Percentiles rank a stretch among this genome's conserved stretches.
These are phyloP conservation scores for Drosophila tripunctata DNA, from an alignment of 2,888 invertebrate species.

Conservation along the genomic window DNA sequence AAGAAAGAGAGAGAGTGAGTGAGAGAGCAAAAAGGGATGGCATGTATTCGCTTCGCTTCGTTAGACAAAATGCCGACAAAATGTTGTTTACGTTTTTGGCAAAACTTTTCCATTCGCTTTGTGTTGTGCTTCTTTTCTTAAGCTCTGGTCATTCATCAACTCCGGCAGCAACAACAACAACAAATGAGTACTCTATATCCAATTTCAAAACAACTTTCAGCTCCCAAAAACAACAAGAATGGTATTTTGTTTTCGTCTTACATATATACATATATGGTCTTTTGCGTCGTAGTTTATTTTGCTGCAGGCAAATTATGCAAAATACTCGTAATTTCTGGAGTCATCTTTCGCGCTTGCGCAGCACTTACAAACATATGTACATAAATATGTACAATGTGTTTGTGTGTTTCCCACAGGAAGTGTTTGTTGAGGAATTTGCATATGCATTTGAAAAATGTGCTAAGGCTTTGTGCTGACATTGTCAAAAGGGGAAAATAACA, in stretches of 20 bases:
- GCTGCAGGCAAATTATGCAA: no score
- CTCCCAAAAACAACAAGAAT: slow-evolving; percentile 20
- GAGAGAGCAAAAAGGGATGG: no score
- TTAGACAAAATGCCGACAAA: slow-evolving; percentile 44
- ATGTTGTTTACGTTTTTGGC: slow-evolving; percentile 51
- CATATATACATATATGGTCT: background rate
- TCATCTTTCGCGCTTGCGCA: slow-evolving; percentile 46
- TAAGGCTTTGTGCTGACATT: slow-evolving; percentile 43
- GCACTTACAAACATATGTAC: no score
- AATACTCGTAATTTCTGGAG: background rate
- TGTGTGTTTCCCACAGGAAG: slow-evolving; percentile 37
- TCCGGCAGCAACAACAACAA: background rate
- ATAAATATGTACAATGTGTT: no score
- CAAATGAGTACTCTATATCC: slow-evolving; percentile 34
- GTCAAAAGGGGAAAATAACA: slow-evolving; percentile 48
- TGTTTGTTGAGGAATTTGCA: background rate
- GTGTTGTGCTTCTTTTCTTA: slow-evolving; percentile 5
- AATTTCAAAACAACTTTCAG: slow-evolving; percentile 63
- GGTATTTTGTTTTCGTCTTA: slow-evolving; percentile 38
- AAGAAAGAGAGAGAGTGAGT: background rate
- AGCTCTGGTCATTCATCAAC: slow-evolving; percentile 9
- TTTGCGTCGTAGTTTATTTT: slow-evolving; percentile 58
- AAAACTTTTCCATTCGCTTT: slow-evolving; percentile 17
- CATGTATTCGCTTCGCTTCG: background rate
- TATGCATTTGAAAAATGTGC: slow-evolving; percentile 16